Percentiles rank a stretch among this genome's conserved stretches.
These are phyloP conservation scores for Prunella himalayana DNA, from an alignment of 2,113 vertebrate genomes.

Conservation along the genomic window DNA sequence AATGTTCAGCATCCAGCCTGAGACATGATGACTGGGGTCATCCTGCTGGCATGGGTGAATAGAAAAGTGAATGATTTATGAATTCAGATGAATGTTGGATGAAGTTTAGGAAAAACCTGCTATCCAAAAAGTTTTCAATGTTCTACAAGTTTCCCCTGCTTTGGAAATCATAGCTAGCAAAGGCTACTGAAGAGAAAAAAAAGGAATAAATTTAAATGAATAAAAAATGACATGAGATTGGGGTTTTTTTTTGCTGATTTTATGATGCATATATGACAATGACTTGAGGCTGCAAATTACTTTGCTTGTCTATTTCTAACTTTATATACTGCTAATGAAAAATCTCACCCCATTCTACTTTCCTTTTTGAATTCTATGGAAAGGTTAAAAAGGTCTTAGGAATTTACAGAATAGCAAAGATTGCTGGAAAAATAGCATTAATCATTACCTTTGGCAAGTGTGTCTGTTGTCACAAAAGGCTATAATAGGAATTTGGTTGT, in stretches of 20 bases:
- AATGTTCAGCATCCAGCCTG: background rate
- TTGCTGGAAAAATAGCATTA: background rate
- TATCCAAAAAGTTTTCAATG: background rate
- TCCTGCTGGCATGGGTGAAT: background rate
- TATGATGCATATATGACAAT: background rate
- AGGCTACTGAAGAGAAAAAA: constrained; percentile 4
- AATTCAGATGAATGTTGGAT: background rate
- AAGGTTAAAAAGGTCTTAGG: background rate
- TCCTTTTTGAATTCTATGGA: background rate
- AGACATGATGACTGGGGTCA: background rate
- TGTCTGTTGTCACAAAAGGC: background rate
- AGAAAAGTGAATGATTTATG: background rate
- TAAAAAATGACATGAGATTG: background rate
- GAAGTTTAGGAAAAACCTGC: background rate
- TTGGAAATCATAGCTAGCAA: background rate
- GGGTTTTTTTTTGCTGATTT: background rate
- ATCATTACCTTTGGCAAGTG: background rate
- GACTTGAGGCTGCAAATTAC: background rate
- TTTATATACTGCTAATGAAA: background rate
- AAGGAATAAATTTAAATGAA: background rate
- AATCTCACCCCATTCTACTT: background rate
- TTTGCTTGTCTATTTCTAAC: background rate
- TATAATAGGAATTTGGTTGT: background rate
- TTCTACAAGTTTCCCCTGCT: background rate
- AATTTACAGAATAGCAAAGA: background rate